phyloP scores from a whole-genome alignment of 2,888 invertebrate genomes.

The Anagyrus pseudococci region DNA sequence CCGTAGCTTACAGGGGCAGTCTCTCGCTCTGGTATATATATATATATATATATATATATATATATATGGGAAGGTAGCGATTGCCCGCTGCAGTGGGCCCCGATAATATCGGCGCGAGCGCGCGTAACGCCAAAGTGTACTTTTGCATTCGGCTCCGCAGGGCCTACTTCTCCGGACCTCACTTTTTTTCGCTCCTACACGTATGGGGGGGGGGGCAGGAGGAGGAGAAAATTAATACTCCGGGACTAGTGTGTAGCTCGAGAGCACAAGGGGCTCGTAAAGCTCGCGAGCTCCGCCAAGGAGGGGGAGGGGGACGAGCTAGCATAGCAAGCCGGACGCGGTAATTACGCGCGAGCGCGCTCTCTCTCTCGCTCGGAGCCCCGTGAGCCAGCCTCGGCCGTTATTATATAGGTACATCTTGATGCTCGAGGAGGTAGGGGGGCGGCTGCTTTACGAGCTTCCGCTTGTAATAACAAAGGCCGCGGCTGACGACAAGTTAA shows the following conservation, averaged over 20 bases:
- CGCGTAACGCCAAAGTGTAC: conserved; percentile 8
- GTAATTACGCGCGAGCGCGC: conserved; percentile 30
- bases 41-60: too few species aligned
- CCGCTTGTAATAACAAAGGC: conserved; percentile 53
- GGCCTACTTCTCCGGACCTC: background rate
- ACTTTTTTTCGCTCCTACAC: conserved; percentile 5
- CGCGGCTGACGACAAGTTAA: conserved; percentile 53
- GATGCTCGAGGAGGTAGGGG: background rate
- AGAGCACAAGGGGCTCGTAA: conserved; percentile 46
- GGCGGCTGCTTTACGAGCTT: conserved; percentile 51
- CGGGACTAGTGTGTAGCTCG: background rate
- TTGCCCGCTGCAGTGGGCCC: too few species aligned
- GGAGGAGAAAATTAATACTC: conserved; percentile 25
- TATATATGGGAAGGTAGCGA: too few species aligned
- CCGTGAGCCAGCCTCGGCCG: conserved; percentile 8
- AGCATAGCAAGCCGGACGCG: too few species aligned
- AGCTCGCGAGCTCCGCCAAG: conserved; percentile 53
- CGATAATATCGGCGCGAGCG: conserved; percentile 6
- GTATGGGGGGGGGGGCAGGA: conserved; percentile 2
- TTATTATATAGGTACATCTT: conserved; percentile 18
- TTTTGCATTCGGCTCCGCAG: conserved; percentile 7
- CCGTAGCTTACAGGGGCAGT: too few species aligned
- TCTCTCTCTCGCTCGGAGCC: too few species aligned
- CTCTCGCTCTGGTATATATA: too few species aligned
- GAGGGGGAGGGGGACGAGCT: too few species aligned